A percentile compares a stretch with the other conserved stretches of the same genome.
phyloP scores from a whole-genome alignment of 1,140 invertebrate species.

The Calephelis nemesis region DNA sequence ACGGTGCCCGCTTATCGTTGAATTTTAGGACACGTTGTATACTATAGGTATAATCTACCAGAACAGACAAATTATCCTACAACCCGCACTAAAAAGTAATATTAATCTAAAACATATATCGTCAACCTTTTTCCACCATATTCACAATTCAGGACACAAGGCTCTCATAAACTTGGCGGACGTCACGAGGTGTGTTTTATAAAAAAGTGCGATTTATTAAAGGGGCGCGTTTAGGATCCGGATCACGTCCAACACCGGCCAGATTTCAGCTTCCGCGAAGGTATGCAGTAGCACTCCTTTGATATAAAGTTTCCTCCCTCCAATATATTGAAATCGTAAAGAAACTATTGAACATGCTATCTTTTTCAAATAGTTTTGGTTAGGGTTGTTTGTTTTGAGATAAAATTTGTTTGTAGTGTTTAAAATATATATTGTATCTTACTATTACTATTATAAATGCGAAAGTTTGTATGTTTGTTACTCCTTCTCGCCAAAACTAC shows the following conservation, averaged over 20 bases:
- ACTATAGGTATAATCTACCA: too few species aligned
- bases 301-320: constrained; percentile 51
- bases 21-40: too few species aligned
- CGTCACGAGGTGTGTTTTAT: constrained; percentile 65
- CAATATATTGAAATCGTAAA: constrained; percentile 53
- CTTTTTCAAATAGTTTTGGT: constrained; percentile 17
- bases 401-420: background rate
- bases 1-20: too few species aligned
- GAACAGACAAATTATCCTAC: too few species aligned
- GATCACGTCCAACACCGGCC: constrained; percentile 54
- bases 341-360: constrained; percentile 37
- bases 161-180: constrained; percentile 55
- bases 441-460: too few species aligned
- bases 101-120: constrained; percentile 20
- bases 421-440: too few species aligned
- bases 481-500: too few species aligned
- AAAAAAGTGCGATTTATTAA: constrained; percentile 70
- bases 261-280: constrained; percentile 59
- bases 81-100: background rate
- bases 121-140: constrained; percentile 12
- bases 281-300: constrained; percentile 42
- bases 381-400: background rate
- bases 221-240: constrained; percentile 40
- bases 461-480: too few species aligned
- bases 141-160: constrained; percentile 54